Evolutionary conservation across 2,888 invertebrate genomes (phyloP).

Genomic region (Hoplodrina ambigua): DNA sequence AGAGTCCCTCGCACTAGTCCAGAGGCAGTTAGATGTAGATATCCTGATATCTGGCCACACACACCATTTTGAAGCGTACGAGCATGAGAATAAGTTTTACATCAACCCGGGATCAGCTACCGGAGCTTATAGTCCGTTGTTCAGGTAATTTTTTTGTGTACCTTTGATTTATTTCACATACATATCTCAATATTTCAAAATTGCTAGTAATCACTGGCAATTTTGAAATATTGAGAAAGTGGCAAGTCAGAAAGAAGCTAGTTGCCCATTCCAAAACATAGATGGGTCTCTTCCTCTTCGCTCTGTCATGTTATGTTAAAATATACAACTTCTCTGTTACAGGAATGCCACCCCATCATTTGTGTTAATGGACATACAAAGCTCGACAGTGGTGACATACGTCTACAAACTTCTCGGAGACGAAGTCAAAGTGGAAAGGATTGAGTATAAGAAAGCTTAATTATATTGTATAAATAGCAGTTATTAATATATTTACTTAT

Average conservation of each 20-base stretch:
- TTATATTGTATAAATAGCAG: slow-evolving; percentile 40
- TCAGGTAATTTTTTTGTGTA: slow-evolving; percentile 91
- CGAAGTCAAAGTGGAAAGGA: slow-evolving; percentile 99
- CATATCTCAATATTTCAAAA: too few species aligned
- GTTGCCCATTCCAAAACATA: too few species aligned
- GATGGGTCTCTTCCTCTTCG: too few species aligned
- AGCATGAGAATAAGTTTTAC: slow-evolving; percentile 99
- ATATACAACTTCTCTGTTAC: slow-evolving; percentile 66
- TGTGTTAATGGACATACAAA: slow-evolving; percentile 99
- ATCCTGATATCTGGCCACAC: slow-evolving; percentile 99
- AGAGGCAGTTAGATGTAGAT: slow-evolving; percentile 99
- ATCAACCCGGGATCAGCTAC: slow-evolving; percentile 99
- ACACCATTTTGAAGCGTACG: slow-evolving; percentile 99
- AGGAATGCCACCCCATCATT: slow-evolving; percentile 98
- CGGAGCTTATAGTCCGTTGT: slow-evolving; percentile 98
- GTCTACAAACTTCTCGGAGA: slow-evolving; percentile 99
- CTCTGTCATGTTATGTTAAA: neutral
- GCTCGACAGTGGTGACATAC: slow-evolving; percentile 99
- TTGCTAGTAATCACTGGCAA: too few species aligned
- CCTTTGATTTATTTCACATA: too few species aligned
- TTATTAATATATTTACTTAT: slow-evolving; percentile 33
- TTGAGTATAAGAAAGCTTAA: slow-evolving; percentile 98
- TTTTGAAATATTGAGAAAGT: too few species aligned
- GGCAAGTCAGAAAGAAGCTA: too few species aligned
- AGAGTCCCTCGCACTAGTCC: slow-evolving; percentile 97